Evolutionary conservation across 2,888 invertebrate species (phyloP), one percentile per base, ranked within the genome.

Genomic region (Diabrotica balteata): DNA sequence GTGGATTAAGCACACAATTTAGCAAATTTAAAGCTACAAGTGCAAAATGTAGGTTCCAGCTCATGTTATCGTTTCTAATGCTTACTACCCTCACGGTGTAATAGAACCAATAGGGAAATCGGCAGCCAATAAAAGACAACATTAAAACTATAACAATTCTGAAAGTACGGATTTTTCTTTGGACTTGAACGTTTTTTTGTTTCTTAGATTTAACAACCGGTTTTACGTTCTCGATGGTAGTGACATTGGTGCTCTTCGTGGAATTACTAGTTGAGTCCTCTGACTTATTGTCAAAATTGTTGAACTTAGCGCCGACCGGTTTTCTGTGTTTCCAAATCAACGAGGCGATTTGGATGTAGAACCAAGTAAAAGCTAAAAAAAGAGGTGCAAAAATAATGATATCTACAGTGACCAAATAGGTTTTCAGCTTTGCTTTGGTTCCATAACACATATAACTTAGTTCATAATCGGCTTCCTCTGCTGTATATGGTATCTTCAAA

Each of bases 1-100:
- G 84, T 0, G 89, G 89, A 83, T 90, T 88, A 42, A 89, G 67
- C 0, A 86, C 85, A 54, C 87, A 87, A 73, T 87, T 88, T 6
- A 86, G 66, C 50, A 88, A 77, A 7, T 86, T 86, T n/a, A 90
- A 75, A 6, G 85, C 77, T 8, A 86, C 85, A 6, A 89, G 84
- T n/a, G 80, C 71, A 65, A 86, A 86, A 72, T 86, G 85, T 8
- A 87, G 69, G 51, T 86, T 80, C 87, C 87, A 88, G 74, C 72
- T 62, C 6, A 63, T 52, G 6, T 69, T 55, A 9, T 75, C 83
- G 75, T 17, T 77, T 72, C 58, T 81, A 76, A 8, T 73, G 71
- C 7, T 80, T 8, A 72, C 42, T 61, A 86, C 76, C 72, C 87
- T 87, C 67, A 86, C 77, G 1, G 87, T 77, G 11, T 86, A 81